These are phyloP conservation scores for Elegia similella DNA, from an alignment of 2,888 invertebrate species.

Conservation along the genomic window DNA sequence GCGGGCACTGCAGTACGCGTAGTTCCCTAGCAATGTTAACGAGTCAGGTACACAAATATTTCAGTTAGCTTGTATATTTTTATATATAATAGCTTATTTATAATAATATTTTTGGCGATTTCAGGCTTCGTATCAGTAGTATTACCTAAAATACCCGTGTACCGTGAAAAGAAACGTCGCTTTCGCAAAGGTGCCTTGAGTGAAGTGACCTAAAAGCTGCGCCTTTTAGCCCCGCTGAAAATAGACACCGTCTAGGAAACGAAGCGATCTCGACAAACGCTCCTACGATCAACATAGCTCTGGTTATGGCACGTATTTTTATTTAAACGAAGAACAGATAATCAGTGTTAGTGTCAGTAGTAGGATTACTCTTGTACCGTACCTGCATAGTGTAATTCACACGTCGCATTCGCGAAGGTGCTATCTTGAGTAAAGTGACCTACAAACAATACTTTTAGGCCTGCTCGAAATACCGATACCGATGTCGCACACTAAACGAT, in stretches of 20 bases:
- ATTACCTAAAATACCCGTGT: neutral
- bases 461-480: slow-evolving; percentile 64
- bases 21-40: no score
- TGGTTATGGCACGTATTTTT: no score
- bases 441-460: slow-evolving; percentile 67
- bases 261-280: slow-evolving; percentile 22
- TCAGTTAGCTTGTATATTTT: no score
- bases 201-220: slow-evolving; percentile 66
- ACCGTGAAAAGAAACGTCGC: slow-evolving; percentile 6
- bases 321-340: no score
- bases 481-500: slow-evolving; percentile 31
- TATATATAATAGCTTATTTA: no score
- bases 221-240: slow-evolving; percentile 61
- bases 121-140: neutral
- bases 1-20: no score
- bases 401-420: slow-evolving; percentile 3
- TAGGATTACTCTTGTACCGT: no score
- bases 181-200: slow-evolving; percentile 26
- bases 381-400: neutral
- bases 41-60: no score
- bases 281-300: slow-evolving; percentile 1
- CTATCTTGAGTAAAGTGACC: slow-evolving; percentile 51
- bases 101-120: no score
- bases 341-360: no score
- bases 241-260: slow-evolving; percentile 53